These are phyloP conservation scores for Corvus cornix DNA, from an alignment of 2,113 vertebrate genomes.

Conservation along the genomic window DNA sequence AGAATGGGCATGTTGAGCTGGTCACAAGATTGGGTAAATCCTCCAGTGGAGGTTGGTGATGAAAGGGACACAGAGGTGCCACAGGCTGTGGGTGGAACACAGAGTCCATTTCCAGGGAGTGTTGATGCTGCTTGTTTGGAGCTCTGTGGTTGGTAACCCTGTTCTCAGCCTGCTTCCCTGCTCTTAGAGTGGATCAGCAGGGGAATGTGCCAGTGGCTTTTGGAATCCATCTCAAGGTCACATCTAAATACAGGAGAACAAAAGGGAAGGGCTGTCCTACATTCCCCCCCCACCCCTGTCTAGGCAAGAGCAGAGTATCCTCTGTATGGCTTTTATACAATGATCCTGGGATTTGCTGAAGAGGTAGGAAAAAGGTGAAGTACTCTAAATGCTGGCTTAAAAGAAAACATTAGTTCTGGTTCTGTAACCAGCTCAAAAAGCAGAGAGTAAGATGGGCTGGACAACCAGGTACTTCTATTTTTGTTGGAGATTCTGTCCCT, in stretches of 20 bases:
- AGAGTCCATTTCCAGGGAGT: background rate
- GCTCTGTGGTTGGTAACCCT: background rate
- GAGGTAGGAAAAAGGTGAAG: background rate
- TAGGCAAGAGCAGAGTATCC: background rate
- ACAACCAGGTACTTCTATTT: background rate
- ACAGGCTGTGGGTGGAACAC: background rate
- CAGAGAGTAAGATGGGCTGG: background rate
- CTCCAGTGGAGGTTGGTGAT: background rate
- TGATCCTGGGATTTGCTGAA: background rate
- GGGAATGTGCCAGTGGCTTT: background rate
- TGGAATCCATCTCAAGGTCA: conserved; percentile 12
- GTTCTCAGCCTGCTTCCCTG: background rate
- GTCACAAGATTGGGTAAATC: conserved; percentile 16
- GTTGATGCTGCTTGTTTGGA: background rate
- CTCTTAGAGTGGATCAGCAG: background rate
- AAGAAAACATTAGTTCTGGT: background rate
- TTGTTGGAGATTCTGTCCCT: background rate
- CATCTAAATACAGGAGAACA: background rate
- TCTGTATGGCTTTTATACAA: background rate
- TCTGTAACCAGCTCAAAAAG: background rate
- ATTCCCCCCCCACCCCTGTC: rapidly evolving
- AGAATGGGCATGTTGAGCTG: background rate
- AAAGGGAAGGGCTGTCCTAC: background rate
- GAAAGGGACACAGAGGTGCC: background rate
- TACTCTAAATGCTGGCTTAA: background rate